Evolutionary conservation across 35 echinoderm and acorn worm genomes (phyloP).

Genomic region (Eucidaris tribuloides): DNA sequence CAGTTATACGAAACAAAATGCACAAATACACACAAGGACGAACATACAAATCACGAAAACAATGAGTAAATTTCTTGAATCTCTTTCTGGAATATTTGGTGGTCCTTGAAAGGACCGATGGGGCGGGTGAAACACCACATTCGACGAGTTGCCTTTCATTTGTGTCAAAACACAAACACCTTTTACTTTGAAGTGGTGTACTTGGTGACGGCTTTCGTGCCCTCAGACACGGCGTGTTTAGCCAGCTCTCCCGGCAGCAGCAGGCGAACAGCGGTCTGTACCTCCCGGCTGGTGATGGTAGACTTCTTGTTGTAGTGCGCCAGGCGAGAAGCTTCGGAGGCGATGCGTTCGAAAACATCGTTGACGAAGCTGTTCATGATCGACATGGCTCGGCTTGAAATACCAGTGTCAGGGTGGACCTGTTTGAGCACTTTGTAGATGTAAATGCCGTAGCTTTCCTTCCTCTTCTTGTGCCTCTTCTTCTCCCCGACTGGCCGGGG

Average conservation of each 20-base stretch:
- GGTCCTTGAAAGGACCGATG: slow-evolving; percentile 11
- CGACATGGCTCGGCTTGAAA: slow-evolving; percentile 65
- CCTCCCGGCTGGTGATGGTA: slow-evolving; percentile 55
- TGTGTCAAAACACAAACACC: no score
- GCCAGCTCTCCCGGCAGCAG: slow-evolving; percentile 77
- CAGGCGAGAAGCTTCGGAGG: slow-evolving; percentile 57
- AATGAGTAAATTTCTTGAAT: no score
- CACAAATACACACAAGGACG: no score
- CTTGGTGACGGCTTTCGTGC: slow-evolving; percentile 41
- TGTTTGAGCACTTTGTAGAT: no score
- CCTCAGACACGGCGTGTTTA: slow-evolving; percentile 67
- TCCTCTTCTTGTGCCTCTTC: no score
- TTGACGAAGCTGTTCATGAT: slow-evolving; percentile 87
- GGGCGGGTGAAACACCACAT: no score
- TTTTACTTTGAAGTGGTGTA: slow-evolving; percentile 31
- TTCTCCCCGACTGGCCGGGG: no score
- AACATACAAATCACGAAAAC: no score
- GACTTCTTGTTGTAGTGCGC: slow-evolving; percentile 68
- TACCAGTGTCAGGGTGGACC: slow-evolving; percentile 74
- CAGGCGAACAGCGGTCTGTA: slow-evolving; percentile 56
- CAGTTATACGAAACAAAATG: no score
- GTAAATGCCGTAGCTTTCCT: no score
- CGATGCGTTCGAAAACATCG: slow-evolving; percentile 69
- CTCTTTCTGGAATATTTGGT: slow-evolving; percentile 27
- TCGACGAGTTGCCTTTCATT: no score